Conservation (phyloP, 2,888 invertebrate species). For the Celastrina argiolus region DNA sequence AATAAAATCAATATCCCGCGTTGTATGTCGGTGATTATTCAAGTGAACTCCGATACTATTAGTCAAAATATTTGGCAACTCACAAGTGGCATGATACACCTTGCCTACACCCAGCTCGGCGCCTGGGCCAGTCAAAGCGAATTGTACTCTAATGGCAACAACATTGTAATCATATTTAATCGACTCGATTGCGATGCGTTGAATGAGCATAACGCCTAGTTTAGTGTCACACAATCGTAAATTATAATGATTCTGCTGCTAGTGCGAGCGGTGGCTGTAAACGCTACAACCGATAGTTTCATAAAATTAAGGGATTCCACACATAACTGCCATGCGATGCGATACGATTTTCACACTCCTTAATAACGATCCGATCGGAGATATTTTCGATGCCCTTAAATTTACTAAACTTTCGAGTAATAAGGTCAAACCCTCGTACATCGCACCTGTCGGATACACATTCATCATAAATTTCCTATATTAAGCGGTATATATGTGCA, state of each 20-base stretch:
- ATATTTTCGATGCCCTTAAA: no score
- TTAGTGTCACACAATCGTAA: constrained; percentile 25
- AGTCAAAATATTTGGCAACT: constrained; percentile 5
- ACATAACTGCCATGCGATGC: no score
- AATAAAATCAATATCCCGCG: no score
- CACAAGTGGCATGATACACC: neutral
- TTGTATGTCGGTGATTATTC: neutral
- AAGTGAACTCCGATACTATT: neutral
- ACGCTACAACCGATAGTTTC: no score
- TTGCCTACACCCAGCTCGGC: neutral
- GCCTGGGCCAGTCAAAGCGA: neutral
- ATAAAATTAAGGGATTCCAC: no score
- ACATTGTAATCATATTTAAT: neutral
- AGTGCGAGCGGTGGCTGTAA: constrained; percentile 12
- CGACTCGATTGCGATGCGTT: neutral
- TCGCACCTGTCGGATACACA: no score
- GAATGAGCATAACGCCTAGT: constrained; percentile 24
- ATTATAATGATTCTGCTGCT: constrained; percentile 22
- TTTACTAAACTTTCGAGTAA: no score
- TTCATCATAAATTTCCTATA: no score
- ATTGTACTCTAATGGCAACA: constrained; percentile 1
- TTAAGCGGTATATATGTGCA: no score
- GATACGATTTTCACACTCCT: no score
- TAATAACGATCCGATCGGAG: no score
- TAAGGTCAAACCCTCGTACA: no score